Conservation (phyloP, 2,797 vertebrate species). For the Antrozous pallidus region DNA sequence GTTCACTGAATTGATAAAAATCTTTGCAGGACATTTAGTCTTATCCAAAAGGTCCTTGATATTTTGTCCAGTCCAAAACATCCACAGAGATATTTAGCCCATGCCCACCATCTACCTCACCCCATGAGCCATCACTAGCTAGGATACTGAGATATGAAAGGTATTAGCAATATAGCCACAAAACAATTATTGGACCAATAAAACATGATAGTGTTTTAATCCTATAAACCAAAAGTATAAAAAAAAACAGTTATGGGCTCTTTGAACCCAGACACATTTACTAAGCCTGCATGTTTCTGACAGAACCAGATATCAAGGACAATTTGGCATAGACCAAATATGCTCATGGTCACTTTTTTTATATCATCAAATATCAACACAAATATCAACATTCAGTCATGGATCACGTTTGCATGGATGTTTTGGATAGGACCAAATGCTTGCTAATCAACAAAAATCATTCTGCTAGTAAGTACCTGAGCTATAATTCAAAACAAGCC, state of each 20-base stretch:
- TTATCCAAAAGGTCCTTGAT: background rate
- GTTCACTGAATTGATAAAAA: background rate
- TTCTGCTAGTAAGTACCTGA: background rate
- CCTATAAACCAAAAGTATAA: background rate
- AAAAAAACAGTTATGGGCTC: background rate
- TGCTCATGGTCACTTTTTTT: background rate
- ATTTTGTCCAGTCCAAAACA: background rate
- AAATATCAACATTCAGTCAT: background rate
- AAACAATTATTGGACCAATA: background rate
- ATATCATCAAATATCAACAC: background rate
- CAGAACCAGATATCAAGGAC: background rate
- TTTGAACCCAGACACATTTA: background rate
- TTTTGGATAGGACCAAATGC: background rate
- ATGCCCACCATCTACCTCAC: background rate
- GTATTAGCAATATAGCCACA: background rate
- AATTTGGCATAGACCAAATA: background rate
- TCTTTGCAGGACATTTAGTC: background rate
- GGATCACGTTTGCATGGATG: background rate
- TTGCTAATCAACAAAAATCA: background rate
- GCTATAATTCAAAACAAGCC: background rate
- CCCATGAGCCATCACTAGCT: background rate
- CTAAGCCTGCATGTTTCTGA: background rate
- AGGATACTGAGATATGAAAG: background rate
- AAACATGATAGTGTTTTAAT: background rate
- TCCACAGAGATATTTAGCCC: background rate